Percentiles rank a stretch among this genome's conserved stretches.
These are phyloP conservation scores for Drosophila subquinaria DNA, from an alignment of 2,888 invertebrate genomes.

Conservation along the genomic window DNA sequence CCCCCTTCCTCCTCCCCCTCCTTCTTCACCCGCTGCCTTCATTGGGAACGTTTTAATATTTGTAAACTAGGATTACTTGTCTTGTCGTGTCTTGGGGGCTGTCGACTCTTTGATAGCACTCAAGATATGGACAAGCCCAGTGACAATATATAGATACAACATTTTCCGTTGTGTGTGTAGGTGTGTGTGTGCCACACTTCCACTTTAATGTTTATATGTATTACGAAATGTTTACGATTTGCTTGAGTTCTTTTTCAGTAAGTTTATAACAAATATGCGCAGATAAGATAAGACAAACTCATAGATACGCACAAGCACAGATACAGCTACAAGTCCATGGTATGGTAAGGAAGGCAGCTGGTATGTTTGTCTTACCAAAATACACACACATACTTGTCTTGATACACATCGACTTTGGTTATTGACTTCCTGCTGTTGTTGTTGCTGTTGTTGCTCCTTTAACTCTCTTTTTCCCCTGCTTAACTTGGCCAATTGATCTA, in stretches of 20 bases:
- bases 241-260: conserved; percentile 73
- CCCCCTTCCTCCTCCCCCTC: background rate
- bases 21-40: background rate
- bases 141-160: conserved; percentile 56
- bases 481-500: conserved; percentile 44
- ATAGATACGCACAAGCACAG: conserved; percentile 52
- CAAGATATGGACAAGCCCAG: conserved; percentile 64
- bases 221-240: conserved; percentile 80
- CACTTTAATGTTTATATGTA: conserved; percentile 64
- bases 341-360: conserved; percentile 28
- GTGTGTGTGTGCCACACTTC: conserved; percentile 56
- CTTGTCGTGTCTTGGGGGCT: conserved; percentile 56
- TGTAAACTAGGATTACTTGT: conserved; percentile 74
- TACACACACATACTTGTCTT: background rate
- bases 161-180: conserved; percentile 61
- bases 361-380: conserved; percentile 36
- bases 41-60: conserved; percentile 27
- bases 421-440: conserved; percentile 42
- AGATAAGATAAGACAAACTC: conserved; percentile 70
- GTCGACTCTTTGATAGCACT: conserved; percentile 65
- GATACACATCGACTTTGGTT: conserved; percentile 18
- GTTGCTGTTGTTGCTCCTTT: conserved; percentile 11
- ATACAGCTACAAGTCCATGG: conserved; percentile 6
- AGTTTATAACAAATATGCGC: conserved; percentile 76
- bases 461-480: background rate